Percentiles rank a stretch among this genome's conserved stretches.
These are phyloP conservation scores for Galaxias olidus DNA, from an alignment of 2,797 vertebrate species.

Conservation along the genomic window DNA sequence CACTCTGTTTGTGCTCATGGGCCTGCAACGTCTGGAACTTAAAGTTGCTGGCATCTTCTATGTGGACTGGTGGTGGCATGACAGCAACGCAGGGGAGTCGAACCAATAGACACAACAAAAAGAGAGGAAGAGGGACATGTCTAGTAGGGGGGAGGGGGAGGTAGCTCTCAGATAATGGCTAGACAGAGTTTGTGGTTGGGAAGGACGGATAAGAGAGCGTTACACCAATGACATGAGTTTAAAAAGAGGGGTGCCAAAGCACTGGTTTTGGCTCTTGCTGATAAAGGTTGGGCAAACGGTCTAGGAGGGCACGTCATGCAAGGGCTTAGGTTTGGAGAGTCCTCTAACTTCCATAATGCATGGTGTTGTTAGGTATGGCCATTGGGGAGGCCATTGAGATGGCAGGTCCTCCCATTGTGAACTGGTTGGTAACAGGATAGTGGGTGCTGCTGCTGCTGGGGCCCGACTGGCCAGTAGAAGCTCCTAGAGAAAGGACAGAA, in stretches of 20 bases:
- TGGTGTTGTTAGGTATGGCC: conserved; percentile 95
- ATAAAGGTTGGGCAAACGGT: conserved; percentile 19
- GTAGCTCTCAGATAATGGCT: conserved; percentile 24
- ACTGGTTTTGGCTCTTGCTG: conserved; percentile 71
- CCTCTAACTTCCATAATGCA: conserved; percentile 96
- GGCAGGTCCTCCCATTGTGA: conserved; percentile 93
- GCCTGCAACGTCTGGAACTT: neutral
- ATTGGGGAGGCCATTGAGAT: conserved; percentile 96
- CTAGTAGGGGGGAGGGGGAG: neutral
- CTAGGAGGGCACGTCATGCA: conserved; percentile 64
- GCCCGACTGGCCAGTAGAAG: conserved; percentile 80
- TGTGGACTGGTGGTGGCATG: conserved; percentile 32
- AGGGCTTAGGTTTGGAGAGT: conserved; percentile 27
- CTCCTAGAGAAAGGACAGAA: conserved; percentile 70
- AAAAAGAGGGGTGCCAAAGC: conserved; percentile 55
- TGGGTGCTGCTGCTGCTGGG: conserved; percentile 77
- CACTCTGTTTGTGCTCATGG: conserved; percentile 11
- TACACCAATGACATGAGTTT: conserved; percentile 23
- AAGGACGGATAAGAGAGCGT: conserved; percentile 63
- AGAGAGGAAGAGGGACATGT: conserved; percentile 9
- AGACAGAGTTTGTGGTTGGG: conserved; percentile 40
- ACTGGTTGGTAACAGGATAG: conserved; percentile 93
- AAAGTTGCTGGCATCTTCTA: conserved; percentile 39
- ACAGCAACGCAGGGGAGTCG: neutral
- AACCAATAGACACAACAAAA: neutral